Evolutionary conservation across 2,888 invertebrate species (phyloP).

Genomic region (Stegophylla sp.): DNA sequence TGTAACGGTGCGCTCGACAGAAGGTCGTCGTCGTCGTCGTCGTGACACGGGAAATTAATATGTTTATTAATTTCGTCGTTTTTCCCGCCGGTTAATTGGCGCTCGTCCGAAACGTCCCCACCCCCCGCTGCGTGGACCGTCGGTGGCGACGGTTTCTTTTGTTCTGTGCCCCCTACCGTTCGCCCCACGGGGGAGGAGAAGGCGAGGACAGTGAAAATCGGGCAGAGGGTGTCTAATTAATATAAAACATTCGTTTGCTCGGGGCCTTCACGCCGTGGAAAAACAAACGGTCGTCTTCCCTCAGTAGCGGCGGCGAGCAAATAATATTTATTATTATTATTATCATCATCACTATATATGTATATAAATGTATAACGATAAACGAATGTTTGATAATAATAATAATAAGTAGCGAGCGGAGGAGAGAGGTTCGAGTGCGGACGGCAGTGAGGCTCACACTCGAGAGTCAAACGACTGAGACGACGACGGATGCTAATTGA

Average conservation of each 20-base stretch:
- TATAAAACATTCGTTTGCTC: conserved; percentile 39
- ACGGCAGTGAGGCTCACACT: neutral
- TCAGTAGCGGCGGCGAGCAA: neutral
- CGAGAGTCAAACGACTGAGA: neutral
- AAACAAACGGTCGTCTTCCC: conserved; percentile 10
- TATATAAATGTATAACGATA: too few species aligned
- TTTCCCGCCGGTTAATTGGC: conserved; percentile 20
- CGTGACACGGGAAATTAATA: conserved; percentile 40
- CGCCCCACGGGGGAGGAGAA: neutral
- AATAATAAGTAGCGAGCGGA: neutral
- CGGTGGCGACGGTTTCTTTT: neutral
- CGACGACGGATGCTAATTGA: conserved; percentile 40
- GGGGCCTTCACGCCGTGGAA: neutral
- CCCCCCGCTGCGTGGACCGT: neutral
- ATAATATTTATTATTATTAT: too few species aligned
- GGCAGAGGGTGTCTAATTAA: conserved; percentile 16
- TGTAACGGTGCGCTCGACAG: neutral
- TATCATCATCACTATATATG: too few species aligned
- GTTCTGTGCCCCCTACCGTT: neutral
- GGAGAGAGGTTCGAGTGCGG: neutral
- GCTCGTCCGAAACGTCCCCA: conserved; percentile 2
- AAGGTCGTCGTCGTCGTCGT: too few species aligned
- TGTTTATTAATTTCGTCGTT: conserved; percentile 41
- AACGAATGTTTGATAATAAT: too few species aligned
- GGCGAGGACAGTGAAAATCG: neutral